Conservation (phyloP, 1,140 invertebrate genomes). For the Cydia amplana region DNA sequence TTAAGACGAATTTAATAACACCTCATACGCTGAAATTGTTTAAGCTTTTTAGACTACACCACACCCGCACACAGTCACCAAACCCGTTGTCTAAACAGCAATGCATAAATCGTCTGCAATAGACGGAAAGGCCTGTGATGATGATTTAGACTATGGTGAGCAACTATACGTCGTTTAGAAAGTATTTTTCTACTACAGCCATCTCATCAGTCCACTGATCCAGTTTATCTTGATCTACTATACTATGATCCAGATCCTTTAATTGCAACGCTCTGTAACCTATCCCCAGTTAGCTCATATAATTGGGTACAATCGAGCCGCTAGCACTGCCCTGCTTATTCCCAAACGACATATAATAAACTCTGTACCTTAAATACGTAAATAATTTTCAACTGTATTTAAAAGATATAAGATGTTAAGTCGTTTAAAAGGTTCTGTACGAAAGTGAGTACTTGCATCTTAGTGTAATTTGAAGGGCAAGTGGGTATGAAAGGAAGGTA, state of each 20-base stretch:
- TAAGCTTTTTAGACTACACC: no score
- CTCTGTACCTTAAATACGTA: not conserved
- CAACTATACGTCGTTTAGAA: no score
- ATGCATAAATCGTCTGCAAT: no score
- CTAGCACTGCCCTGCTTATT: not conserved
- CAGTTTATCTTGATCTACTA: not conserved
- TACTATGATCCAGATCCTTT: not conserved
- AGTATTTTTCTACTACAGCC: no score
- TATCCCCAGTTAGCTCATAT: slow-evolving; percentile 17
- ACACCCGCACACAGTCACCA: no score
- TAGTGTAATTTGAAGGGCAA: not conserved
- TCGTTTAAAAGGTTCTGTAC: not conserved
- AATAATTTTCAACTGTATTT: not conserved
- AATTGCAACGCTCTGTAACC: slow-evolving; percentile 14
- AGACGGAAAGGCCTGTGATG: no score
- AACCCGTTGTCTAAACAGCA: no score
- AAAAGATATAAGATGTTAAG: not conserved
- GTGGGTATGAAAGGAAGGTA: slow-evolving; percentile 24
- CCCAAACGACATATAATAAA: not conserved
- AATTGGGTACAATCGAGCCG: slow-evolving; percentile 28
- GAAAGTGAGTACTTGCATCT: not conserved
- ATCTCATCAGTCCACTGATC: not conserved
- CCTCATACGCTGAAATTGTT: no score
- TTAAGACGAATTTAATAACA: no score
- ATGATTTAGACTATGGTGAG: no score